Conservation (phyloP, 2,797 vertebrate genomes). For the Novumbra hubbsi region DNA sequence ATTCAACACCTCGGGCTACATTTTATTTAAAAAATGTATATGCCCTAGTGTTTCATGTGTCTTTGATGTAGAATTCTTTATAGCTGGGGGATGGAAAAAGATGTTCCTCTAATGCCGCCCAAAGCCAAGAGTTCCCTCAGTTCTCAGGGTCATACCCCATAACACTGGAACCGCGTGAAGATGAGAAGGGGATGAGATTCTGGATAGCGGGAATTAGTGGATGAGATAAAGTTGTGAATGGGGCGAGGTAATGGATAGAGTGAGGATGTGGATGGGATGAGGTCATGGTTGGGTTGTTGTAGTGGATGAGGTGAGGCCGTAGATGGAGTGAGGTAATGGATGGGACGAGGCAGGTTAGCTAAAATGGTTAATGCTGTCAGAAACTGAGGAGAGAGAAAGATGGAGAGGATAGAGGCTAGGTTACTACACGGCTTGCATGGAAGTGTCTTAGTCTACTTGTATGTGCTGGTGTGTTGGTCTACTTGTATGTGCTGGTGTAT, state of each 20-base stretch:
- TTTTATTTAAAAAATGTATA: conserved; percentile 48
- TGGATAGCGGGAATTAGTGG: too few relatives aligned
- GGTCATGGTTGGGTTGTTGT: conserved; percentile 24
- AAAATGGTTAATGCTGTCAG: not conserved
- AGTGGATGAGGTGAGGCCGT: not conserved
- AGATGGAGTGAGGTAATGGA: not conserved
- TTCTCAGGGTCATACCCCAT: too few relatives aligned
- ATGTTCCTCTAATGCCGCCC: too few relatives aligned
- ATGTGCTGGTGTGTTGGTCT: conserved; percentile 3
- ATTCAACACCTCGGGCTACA: too few relatives aligned
- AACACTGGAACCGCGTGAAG: too few relatives aligned
- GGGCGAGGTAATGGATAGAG: too few relatives aligned
- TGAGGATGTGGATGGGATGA: conserved; percentile 25
- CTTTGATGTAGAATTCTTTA: conserved; percentile 61
- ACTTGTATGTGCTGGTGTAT: conserved; percentile 1
- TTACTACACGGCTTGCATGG: conserved; percentile 26
- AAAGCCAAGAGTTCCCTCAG: too few relatives aligned
- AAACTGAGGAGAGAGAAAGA: not conserved
- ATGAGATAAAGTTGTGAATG: too few relatives aligned
- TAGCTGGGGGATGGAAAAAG: conserved; percentile 50
- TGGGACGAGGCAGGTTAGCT: not conserved
- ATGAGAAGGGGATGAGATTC: too few relatives aligned
- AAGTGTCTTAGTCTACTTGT: not conserved
- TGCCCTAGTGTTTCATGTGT: conserved; percentile 31
- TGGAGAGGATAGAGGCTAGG: conserved; percentile 43